Evolutionary conservation across 2,113 vertebrate species (phyloP), one percentile per base, ranked within the genome.

Genomic region (Apeltes quadracus): DNA sequence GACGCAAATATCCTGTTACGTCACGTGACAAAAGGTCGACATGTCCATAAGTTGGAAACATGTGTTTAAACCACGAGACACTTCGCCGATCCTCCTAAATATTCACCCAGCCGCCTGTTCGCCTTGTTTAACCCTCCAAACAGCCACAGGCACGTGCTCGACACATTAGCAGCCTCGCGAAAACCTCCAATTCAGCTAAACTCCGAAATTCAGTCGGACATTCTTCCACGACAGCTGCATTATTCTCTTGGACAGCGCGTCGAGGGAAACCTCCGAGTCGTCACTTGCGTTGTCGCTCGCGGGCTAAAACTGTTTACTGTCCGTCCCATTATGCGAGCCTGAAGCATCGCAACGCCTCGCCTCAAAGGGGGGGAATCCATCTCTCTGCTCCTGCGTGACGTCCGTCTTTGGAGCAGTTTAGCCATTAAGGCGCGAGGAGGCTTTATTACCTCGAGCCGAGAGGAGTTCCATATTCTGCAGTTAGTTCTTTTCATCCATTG

Each of bases 201-300:
- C 20, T 11, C 5, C 5, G 4, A 57, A 25, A 72, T 39, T 23
- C 7, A 1, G 54, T 22, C 1, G 38, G 54, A 62, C 69, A 61
- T 74, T 68, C 67, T 36, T 81, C 25, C 11, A 3, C 54, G 73
- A 67, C 70, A 61, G 71, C 74, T 61, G 61, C 39, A 43, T 75
- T 77, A 46, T 72, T 69, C 44, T 62, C 25, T 1, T 2, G 25
- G 38, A 61, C 76, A 4, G 62, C 32, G 16, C n/a, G 75, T 83
- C 74, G 81, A 79, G 83, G 76, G 76, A 90, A 91, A 77, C 50
- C 78, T 82, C 72, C 67, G 43, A 61, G 69, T 87, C 81, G 36
- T 84, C 87, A 84, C 64, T 88, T 88, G 53, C 53, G 50, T 22
- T 61, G 79, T 79, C 81, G 65, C 66, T 85, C 76, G 68, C 22